Evolutionary conservation across 1,140 invertebrate species (phyloP).

Genomic region (Prorops nasuta): DNA sequence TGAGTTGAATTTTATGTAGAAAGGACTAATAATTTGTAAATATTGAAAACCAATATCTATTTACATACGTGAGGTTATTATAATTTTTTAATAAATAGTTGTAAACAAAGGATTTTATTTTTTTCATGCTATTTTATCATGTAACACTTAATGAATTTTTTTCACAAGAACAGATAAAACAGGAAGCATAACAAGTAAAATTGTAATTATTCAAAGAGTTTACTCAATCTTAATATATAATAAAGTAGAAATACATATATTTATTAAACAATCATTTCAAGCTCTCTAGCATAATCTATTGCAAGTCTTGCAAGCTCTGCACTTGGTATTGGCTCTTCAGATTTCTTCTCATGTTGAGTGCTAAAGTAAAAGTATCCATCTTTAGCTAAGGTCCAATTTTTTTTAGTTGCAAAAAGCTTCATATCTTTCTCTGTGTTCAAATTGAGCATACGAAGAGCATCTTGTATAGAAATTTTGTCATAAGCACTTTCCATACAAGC

Average conservation of each 20-base stretch:
- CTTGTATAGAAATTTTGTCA: slow-evolving; percentile 81
- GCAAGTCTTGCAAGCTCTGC: slow-evolving; percentile 86
- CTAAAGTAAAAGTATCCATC: slow-evolving; percentile 81
- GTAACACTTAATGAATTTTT: no score
- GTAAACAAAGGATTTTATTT: no score
- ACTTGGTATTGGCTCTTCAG: slow-evolving; percentile 83
- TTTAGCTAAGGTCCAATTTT: slow-evolving; percentile 76
- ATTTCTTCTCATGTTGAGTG: slow-evolving; percentile 69
- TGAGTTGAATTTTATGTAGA: no score
- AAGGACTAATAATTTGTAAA: no score
- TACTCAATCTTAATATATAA: background rate
- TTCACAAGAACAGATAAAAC: no score
- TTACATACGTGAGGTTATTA: no score
- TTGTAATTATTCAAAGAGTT: background rate
- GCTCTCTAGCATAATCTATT: slow-evolving; percentile 95
- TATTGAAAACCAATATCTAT: no score
- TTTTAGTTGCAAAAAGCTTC: slow-evolving; percentile 76
- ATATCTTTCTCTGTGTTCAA: slow-evolving; percentile 75
- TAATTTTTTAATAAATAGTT: no score
- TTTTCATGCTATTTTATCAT: no score
- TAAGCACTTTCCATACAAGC: slow-evolving; percentile 96
- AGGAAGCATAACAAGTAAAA: no score
- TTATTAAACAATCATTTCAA: slow-evolving; percentile 98
- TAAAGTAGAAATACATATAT: background rate
- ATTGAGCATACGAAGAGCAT: slow-evolving; percentile 89